These are phyloP conservation scores for Imbricaverruca yamaguchii DNA, from an alignment of 2,888 invertebrate genomes.

Conservation along the genomic window DNA sequence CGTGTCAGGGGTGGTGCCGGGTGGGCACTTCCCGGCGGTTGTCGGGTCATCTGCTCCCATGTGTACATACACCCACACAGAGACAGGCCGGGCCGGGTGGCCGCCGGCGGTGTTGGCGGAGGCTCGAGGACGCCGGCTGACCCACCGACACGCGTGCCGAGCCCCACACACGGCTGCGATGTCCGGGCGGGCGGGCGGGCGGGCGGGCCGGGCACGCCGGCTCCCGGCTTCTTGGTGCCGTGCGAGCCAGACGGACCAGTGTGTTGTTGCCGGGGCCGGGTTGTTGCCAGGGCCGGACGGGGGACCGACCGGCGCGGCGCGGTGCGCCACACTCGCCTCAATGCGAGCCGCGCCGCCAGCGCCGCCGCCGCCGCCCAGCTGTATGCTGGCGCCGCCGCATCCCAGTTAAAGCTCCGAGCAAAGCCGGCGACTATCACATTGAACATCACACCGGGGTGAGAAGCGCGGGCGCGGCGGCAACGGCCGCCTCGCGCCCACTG, in stretches of 20 bases:
- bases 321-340: no score
- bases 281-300: no score
- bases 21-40: background rate
- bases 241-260: no score
- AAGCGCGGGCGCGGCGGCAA: background rate
- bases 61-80: background rate
- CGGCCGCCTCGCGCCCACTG: no score
- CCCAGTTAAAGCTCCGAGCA: constrained; percentile 4
- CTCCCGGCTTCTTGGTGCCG: no score
- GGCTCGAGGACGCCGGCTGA: no score
- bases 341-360: no score
- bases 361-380: no score
- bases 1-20: background rate
- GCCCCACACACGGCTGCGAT: background rate
- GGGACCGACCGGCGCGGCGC: no score
- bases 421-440: constrained; percentile 5
- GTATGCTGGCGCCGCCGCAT: background rate
- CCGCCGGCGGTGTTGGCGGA: background rate
- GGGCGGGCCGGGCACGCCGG: no score
- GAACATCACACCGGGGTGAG: background rate
- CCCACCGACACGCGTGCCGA: background rate
- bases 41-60: background rate
- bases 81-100: background rate
- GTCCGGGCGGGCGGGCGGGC: no score
- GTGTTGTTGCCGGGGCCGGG: no score